Base-by-base conservation (phyloP, 2,113 vertebrate genomes). In the Saguinus midas region DNA sequence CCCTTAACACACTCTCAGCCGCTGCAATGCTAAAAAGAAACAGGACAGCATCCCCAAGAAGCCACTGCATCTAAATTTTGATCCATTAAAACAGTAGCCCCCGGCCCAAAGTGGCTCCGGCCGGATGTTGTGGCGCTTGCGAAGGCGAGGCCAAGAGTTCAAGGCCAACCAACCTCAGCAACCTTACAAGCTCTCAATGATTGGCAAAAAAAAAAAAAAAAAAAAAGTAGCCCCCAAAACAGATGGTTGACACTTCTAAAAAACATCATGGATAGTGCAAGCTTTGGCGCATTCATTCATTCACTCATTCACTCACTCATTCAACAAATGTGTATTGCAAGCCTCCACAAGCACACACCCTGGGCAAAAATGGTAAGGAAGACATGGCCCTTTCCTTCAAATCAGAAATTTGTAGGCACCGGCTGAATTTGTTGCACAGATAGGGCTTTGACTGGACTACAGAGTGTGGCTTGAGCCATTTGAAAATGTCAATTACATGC, bases 1-100 rank as follows among this genome's bases (percentile, higher is more conserved):
- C 12, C 27, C 27, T 9, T 18, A 6, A 23, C 13, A 0, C 1
- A 2, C 1, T 32, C 48, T 9, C 1, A n/a, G 70, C 8, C 18
- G 0, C 43, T 9, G 12, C 13, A 20, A 0, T 37, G 6, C 6
- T 5, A 52, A 52, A 27, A 48, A 32, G 50, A 88, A 50, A 48
- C 0, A 5, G 57, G 29, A 27, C 37, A 6, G 3, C 9, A 29
- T 7, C 37, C 0, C 76, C 29, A 1, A 0, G 25, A 78, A 43
- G 9, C 35, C 58, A 18, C 45, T 1, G 8, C 23, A 6, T 48
- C 48, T 40, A 11, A 43, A 27, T 40, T 16, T 29, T 50, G 23
- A 40, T 29, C 17, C 12, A 0, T 50, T 6, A 50, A 48, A 20
- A 35, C 66, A 13, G 18, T 32, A 3, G 75, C 21, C 21, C 6